Evolutionary conservation across 2,888 invertebrate genomes (phyloP).

Genomic region (Lysandra bellargus): DNA sequence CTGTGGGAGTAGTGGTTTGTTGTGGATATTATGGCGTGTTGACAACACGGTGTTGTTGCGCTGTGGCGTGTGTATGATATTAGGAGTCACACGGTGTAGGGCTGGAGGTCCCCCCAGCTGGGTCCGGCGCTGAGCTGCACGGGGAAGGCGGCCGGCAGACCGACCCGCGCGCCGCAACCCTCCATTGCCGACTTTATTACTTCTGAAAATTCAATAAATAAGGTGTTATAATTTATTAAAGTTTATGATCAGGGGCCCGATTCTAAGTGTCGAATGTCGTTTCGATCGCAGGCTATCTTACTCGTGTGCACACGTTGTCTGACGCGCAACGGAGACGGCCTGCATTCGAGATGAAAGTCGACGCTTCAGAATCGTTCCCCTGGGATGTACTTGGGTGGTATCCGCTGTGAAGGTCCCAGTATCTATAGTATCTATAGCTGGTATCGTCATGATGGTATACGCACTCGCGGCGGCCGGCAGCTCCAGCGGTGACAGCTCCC

Average conservation of each 20-base stretch:
- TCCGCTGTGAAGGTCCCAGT: too few relatives aligned
- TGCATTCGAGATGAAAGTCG: too few relatives aligned
- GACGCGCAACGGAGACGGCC: too few relatives aligned
- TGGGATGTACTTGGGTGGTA: too few relatives aligned
- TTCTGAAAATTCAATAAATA: constrained; percentile 44
- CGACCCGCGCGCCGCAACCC: constrained; percentile 54
- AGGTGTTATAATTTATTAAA: neutral
- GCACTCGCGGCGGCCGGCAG: constrained; percentile 54
- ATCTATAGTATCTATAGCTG: too few relatives aligned
- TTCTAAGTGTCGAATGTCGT: too few relatives aligned
- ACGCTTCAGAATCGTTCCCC: too few relatives aligned
- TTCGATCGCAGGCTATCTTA: too few relatives aligned
- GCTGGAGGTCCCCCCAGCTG: constrained; percentile 52
- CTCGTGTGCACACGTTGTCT: too few relatives aligned
- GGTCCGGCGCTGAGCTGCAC: constrained; percentile 56
- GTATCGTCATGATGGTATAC: neutral
- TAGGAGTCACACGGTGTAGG: neutral
- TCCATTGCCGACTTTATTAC: constrained; percentile 63
- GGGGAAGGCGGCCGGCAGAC: constrained; percentile 55
- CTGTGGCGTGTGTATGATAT: neutral
- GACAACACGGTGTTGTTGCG: neutral
- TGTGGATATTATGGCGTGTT: neutral
- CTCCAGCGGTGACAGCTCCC: constrained; percentile 59
- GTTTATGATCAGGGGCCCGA: too few relatives aligned
- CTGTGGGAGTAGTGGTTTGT: neutral